Base-by-base conservation (phyloP, 2,113 vertebrate species). In the Phasianus colchicus region DNA sequence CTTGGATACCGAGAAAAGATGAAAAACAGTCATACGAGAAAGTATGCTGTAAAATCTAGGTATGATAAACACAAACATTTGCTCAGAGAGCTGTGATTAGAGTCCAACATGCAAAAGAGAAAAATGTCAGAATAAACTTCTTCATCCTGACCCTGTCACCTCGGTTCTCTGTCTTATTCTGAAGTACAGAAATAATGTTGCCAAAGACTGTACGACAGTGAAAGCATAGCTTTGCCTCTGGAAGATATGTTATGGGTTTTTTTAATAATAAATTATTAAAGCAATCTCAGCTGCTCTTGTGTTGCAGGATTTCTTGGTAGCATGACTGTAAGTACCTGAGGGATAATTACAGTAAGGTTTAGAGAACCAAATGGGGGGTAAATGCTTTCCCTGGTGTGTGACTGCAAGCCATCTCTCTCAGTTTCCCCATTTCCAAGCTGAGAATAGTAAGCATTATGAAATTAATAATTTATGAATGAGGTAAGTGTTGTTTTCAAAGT, bases 391-490 rank as follows among this genome's bases (percentile, higher is more conserved):
- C 77, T 84, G 77, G 84, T 92, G 69, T 82, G 80, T 87, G 90
- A 86, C 90, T 77, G 75, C 90, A 92, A 66, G 81, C 81, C 55
- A 2, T 90, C 47, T 77, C 63, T 65, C 58, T 86, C 36, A 34
- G 40, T 89, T 92, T 82, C 70, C 38, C 74, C 74, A 48, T 73
- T 92, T 95, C 81, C 74, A 82, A 92, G 61, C 65, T 78, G 90
- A 75, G 36, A 90, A 79, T 89, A 90, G 81, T 86, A 86, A 89
- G 22, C 86, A 55, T 78, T 84, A 61, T 32, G 77, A 86, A 94
- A 82, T 90, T 76, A 43, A 94, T 94, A 86, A 94, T 95, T 92
- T 90, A 96, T 93, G 86, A 89, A 79, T 82, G 57, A 92, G 57
- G 83, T 88, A 78, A 90, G 66, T 64, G 38, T 20, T 81, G 42